Percentiles rank a stretch among this genome's conserved stretches.
phyloP scores from a whole-genome alignment of 2,888 invertebrate genomes.

The Crepidodera aurea region DNA sequence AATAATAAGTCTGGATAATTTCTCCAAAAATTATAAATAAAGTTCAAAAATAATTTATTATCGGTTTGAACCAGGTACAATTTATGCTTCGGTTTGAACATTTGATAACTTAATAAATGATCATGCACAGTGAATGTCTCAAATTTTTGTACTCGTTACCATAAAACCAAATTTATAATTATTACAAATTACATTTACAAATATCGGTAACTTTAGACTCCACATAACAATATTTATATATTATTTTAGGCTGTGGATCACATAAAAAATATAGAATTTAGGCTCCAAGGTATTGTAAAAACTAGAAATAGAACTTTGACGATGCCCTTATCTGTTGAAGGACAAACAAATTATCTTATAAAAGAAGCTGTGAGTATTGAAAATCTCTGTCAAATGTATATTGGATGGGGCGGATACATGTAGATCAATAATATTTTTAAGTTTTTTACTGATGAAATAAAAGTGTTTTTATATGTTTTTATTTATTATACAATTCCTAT shows the following conservation, averaged over 20 bases:
- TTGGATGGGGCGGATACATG: constrained; percentile 91
- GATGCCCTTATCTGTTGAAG: constrained; percentile 84
- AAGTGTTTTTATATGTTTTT: not conserved
- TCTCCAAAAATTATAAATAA: too few species aligned
- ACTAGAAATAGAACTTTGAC: constrained; percentile 69
- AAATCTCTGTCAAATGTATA: constrained; percentile 94
- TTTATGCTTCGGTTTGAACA: too few species aligned
- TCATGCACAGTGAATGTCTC: too few species aligned
- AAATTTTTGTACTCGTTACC: too few species aligned
- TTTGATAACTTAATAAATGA: too few species aligned
- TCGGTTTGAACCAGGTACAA: too few species aligned
- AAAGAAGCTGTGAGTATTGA: constrained; percentile 87
- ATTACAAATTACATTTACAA: too few species aligned
- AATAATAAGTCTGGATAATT: too few species aligned
- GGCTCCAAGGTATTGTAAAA: constrained; percentile 81
- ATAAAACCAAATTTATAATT: too few species aligned
- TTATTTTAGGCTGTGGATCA: constrained; percentile 76
- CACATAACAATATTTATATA: constrained; percentile 17
- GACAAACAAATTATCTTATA: constrained; percentile 92
- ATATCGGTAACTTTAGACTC: too few species aligned
- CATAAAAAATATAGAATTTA: constrained; percentile 82
- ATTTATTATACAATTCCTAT: not conserved
- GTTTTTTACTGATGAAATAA: constrained; percentile 8
- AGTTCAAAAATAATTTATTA: too few species aligned
- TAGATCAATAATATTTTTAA: constrained; percentile 10